Percentiles rank a stretch among this genome's conserved stretches.
Evolutionary conservation across 2,888 invertebrate genomes (phyloP).

Genomic region (Conus canariensis): DNA sequence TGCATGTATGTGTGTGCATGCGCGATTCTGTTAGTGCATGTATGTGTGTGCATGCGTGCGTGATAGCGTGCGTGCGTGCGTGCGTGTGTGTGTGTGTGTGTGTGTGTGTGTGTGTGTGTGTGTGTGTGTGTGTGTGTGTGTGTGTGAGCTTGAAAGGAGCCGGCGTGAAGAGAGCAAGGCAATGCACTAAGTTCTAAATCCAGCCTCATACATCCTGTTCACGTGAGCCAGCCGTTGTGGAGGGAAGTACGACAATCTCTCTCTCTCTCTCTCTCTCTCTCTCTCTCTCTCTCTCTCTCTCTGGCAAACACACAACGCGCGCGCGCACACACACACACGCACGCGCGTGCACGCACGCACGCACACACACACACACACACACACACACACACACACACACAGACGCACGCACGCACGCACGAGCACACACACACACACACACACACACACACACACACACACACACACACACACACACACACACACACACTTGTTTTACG

Average conservation of each 20-base stretch:
- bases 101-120: no score
- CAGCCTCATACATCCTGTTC: no score
- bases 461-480: constrained; percentile 19
- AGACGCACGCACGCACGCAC: neutral
- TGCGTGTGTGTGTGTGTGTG: no score
- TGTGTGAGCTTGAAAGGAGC: no score
- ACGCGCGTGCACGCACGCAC: neutral
- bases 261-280: no score
- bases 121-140: no score
- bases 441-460: constrained; percentile 28
- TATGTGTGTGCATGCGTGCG: neutral
- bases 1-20: neutral
- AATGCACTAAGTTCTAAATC: no score
- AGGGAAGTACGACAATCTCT: no score
- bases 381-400: constrained; percentile 33
- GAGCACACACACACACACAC: constrained; percentile 20
- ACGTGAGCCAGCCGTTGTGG: no score
- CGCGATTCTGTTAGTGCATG: no score
- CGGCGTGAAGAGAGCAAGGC: no score
- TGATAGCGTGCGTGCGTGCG: neutral
- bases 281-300: no score
- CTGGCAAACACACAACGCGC: neutral
- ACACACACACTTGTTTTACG: neutral
- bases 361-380: constrained; percentile 26
- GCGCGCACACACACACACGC: neutral